These are phyloP conservation scores for Diarsia mendica DNA, from an alignment of 2,888 invertebrate genomes.

Conservation along the genomic window DNA sequence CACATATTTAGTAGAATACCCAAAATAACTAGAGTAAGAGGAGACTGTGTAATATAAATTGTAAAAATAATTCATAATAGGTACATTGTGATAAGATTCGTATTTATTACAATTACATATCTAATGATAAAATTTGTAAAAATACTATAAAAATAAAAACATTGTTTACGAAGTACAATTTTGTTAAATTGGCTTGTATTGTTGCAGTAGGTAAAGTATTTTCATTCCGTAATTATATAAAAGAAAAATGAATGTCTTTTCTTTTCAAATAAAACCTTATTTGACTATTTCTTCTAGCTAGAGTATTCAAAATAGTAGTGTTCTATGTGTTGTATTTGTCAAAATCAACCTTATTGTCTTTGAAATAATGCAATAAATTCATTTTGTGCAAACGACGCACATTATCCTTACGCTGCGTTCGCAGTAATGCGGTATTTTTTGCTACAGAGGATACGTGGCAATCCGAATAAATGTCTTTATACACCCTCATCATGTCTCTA, in stretches of 20 bases:
- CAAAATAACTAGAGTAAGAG: conserved; percentile 42
- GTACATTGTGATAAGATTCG: conserved; percentile 75
- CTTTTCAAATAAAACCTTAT: neutral
- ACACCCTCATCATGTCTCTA: neutral
- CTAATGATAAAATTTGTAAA: conserved; percentile 60
- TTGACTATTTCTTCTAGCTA: conserved; percentile 8
- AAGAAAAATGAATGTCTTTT: neutral
- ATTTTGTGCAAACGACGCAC: neutral
- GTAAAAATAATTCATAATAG: conserved; percentile 68
- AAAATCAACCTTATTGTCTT: conserved; percentile 15
- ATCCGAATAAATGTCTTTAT: neutral
- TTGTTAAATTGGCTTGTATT: conserved; percentile 39
- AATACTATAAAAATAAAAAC: conserved; percentile 12
- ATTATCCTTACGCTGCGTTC: neutral
- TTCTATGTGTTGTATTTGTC: conserved; percentile 34
- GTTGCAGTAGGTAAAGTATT: conserved; percentile 13
- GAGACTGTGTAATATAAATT: conserved; percentile 58
- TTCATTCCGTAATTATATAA: conserved; percentile 32
- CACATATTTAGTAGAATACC: conserved; percentile 8
- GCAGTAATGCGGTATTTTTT: neutral
- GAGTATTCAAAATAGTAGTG: conserved; percentile 7
- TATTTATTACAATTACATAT: conserved; percentile 73
- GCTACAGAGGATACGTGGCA: neutral
- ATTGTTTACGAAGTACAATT: conserved; percentile 56
- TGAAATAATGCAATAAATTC: conserved; percentile 18